Base-by-base conservation (phyloP, 2,797 vertebrate genomes). In the Dallia pectoralis region DNA sequence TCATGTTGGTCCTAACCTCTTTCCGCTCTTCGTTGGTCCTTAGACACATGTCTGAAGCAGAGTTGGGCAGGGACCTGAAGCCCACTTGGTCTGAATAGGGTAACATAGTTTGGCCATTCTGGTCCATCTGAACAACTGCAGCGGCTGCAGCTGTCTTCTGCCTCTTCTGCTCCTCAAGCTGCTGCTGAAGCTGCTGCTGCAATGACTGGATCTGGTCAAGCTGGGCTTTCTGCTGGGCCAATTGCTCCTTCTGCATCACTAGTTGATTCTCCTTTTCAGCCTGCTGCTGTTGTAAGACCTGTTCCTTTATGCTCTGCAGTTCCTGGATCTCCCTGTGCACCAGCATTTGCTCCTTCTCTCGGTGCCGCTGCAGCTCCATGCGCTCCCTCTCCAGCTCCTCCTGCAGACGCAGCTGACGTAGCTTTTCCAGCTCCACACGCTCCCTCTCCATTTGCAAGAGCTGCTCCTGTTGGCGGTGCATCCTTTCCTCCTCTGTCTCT, bases 201-300 rank as follows among this genome's bases (percentile, higher is more conserved):
- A 99, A 88, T 75, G 97, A 98, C 83, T 99, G 98, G 78, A 99
- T 99, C 89, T 99, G 97, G 86, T 99, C 97, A 0, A 99, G 91
- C 81, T 99, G 98, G 30, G 97, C 92, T 79, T 96, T 97, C 89
- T 99, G 98, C 88, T 99, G 98, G 25, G 97, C 96, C 14, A 99
- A 91, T 89, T 99, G 98, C 77, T 99, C 97, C 69, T 96, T 93
- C 85, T 99, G 98, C 85, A 99, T 85, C 0, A 96, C 95, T 33
- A 99, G 93, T 86, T 99, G 98, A 0, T 95, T 97, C 47, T 99
- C 97, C 3, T 96, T 94, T 75, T 99, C 98, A 7, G 95, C 94
- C 82, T 99, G 97, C 89, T 99, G 98, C 80, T 99, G 97, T 72
- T 99, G 97, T 63, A 99, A 87, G 80, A 99, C 97, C 91, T 92